Base-by-base conservation (phyloP, 2,113 vertebrate species). In the Tamias sibiricus region DNA sequence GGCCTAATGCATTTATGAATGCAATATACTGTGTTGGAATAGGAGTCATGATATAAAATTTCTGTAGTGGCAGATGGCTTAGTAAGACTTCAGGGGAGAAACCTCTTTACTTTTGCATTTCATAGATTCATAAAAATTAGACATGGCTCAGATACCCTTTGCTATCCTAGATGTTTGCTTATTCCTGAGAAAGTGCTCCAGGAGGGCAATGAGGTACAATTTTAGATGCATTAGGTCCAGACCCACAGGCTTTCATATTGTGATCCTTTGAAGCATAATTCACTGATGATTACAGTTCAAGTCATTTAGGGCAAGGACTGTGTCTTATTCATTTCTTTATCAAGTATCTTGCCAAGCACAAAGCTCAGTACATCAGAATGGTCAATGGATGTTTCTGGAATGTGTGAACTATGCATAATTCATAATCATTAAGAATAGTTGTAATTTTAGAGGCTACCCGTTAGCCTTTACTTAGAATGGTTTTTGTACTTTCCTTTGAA, bases 41-140 rank as follows among this genome's bases (percentile, higher is more conserved):
- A 88, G 32, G 93, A 81, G 52, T 77, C 54, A 66, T 44, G 11
- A 90, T 69, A 24, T 44, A 76, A 87, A 76, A 87, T 94, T 90
- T 94, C 44, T 92, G 62, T 74, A 59, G 84, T 54, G 71, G 42
- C 92, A 97, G 84, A 75, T 95, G 82, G 76, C 12, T 96, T 84
- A 88, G n/a, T 95, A 64, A 95, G 81, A 91, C 37, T 82, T 90
- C 32, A 84, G 35, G 47, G 42, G 68, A 82, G 90, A 76, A 32
- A 40, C 30, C 30, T 22, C 66, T 88, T 80, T 88, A 49, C 72
- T 94, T 94, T 75, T 83, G 35, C 82, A 93, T 54, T 91, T 96
- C 69, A 86, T 24, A 75, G 69, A 75, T 76, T 92, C 59, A 72
- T 91, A 94, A 91, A 90, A 74, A 49, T 92, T 64, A 96, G 54